Evolutionary conservation across 2,113 vertebrate genomes (phyloP).

Genomic region (Hippolais icterina): DNA sequence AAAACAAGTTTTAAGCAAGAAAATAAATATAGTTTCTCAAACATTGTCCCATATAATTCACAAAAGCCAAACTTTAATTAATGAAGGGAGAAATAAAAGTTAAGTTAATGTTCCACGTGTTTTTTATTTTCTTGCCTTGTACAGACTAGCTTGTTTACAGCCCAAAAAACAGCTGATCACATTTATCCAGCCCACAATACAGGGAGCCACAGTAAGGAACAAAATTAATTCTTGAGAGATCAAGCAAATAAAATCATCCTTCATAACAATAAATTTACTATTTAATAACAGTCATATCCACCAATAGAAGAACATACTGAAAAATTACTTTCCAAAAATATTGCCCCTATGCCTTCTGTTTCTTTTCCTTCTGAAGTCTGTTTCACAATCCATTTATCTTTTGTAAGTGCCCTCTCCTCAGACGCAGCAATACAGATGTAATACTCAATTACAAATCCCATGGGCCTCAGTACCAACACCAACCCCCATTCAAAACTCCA

Average conservation of each 20-base stretch:
- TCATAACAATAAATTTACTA: neutral
- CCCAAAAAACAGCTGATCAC: neutral
- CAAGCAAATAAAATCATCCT: neutral
- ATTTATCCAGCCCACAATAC: neutral
- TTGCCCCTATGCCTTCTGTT: neutral
- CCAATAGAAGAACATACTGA: neutral
- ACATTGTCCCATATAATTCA: neutral
- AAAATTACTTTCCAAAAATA: neutral
- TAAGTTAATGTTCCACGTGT: neutral
- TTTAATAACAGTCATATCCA: neutral
- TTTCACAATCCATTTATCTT: neutral
- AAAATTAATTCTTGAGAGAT: neutral
- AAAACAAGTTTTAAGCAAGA: neutral
- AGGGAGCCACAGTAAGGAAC: neutral
- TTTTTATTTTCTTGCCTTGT: neutral
- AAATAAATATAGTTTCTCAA: neutral
- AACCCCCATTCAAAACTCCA: neutral
- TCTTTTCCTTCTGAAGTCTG: neutral
- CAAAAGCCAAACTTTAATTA: neutral
- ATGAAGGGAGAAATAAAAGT: neutral
- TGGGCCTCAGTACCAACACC: neutral
- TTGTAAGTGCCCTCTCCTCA: neutral
- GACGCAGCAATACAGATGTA: neutral
- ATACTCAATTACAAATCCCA: neutral
- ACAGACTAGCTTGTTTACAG: neutral